Conservation (phyloP, 2,113 vertebrate genomes). For the Perognathus longimembris region DNA sequence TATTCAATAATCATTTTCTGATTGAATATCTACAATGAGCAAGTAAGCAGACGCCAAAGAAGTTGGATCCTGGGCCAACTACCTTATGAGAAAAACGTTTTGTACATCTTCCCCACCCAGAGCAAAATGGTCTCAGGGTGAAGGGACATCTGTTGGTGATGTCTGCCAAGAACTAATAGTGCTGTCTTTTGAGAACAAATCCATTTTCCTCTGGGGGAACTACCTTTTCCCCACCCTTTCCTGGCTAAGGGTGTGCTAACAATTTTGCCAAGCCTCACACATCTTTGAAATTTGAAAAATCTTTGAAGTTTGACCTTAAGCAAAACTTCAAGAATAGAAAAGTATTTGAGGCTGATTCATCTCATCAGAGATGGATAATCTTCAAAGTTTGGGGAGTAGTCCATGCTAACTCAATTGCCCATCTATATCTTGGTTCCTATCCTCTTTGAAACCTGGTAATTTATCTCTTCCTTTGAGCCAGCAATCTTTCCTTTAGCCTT, state of each 20-base stretch:
- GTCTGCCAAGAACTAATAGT: constrained; percentile 72
- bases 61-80: constrained; percentile 70
- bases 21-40: constrained; percentile 65
- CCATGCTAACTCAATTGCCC: not conserved
- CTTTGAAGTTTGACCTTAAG: constrained; percentile 8
- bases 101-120: constrained; percentile 58
- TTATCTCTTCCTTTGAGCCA: not conserved
- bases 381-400: not conserved
- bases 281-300: not conserved
- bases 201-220: constrained; percentile 51
- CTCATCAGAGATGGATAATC: not conserved
- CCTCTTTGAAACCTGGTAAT: not conserved
- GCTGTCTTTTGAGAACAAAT: constrained; percentile 63
- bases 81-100: constrained; percentile 63
- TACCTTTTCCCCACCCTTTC: not conserved
- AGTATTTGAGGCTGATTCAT: not conserved
- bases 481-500: not conserved
- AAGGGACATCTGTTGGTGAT: constrained; percentile 70
- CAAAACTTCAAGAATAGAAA: constrained; percentile 27
- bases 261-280: not conserved
- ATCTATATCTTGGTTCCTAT: not conserved
- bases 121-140: constrained; percentile 73
- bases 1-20: constrained; percentile 67
- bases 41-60: constrained; percentile 64
- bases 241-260: not conserved